Evolutionary conservation across 2,888 invertebrate genomes (phyloP).

Genomic region (Agrotis clavis): DNA sequence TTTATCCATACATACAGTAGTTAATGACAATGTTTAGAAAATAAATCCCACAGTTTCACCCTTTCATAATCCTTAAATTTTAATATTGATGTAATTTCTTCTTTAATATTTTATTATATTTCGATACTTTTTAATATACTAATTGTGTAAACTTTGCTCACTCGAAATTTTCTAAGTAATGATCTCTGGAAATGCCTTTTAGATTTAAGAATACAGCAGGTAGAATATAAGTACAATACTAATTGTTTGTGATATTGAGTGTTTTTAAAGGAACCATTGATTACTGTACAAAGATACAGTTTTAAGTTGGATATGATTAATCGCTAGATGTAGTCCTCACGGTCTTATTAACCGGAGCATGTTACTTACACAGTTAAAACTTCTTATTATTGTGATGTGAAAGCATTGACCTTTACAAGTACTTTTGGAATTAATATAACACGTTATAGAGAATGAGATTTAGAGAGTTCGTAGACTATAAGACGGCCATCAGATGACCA

Average conservation of each 20-base stretch:
- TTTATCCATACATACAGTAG: conserved; percentile 20
- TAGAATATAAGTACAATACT: conserved; percentile 74
- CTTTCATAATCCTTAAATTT: conserved; percentile 35
- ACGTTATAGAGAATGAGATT: conserved; percentile 2
- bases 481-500: not conserved
- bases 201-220: conserved; percentile 74
- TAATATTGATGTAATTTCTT: conserved; percentile 38
- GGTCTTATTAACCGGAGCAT: conserved; percentile 51
- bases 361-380: conserved; percentile 46
- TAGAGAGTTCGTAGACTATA: not conserved
- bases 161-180: conserved; percentile 70
- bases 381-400: conserved; percentile 38
- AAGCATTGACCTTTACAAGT: conserved; percentile 12
- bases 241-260: conserved; percentile 82
- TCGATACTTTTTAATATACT: conserved; percentile 37
- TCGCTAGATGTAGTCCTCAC: conserved; percentile 41
- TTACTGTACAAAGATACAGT: conserved; percentile 44
- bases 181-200: conserved; percentile 88
- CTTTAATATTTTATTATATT: conserved; percentile 31
- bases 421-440: conserved; percentile 38
- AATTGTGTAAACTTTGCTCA: conserved; percentile 63
- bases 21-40: conserved; percentile 13
- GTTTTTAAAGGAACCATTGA: conserved; percentile 52
- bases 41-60: conserved; percentile 21
- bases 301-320: conserved; percentile 42